Conservation (phyloP, 2,113 vertebrate genomes). For the Lanius collurio region DNA sequence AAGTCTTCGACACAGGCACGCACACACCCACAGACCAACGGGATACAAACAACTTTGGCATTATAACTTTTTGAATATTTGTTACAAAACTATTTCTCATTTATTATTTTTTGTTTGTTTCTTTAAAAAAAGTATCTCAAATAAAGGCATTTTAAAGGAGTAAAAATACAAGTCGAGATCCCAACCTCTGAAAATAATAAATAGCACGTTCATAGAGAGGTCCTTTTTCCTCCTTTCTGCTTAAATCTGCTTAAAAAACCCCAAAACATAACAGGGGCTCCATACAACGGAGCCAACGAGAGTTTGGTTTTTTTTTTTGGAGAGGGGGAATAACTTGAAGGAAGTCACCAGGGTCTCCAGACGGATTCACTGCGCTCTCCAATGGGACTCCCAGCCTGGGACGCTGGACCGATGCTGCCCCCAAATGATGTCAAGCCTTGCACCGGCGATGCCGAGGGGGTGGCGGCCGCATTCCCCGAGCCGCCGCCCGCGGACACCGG, state of each 20-base stretch:
- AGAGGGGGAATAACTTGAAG: background rate
- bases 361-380: slow-evolving; percentile 84
- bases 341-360: slow-evolving; percentile 91
- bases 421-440: slow-evolving; percentile 88
- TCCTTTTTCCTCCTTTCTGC: slow-evolving; percentile 42
- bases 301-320: background rate
- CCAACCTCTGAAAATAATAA: slow-evolving; percentile 85
- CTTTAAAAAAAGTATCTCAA: slow-evolving; percentile 76
- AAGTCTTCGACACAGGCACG: slow-evolving; percentile 54
- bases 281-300: slow-evolving; percentile 87
- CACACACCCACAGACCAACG: slow-evolving; percentile 43
- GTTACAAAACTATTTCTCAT: slow-evolving; percentile 87
- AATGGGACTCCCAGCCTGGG: slow-evolving; percentile 79
- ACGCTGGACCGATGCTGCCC: slow-evolving; percentile 64
- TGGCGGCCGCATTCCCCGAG: slow-evolving; percentile 50
- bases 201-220: slow-evolving; percentile 37
- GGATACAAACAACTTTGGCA: slow-evolving; percentile 86
- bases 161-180: slow-evolving; percentile 78
- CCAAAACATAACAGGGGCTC: slow-evolving; percentile 57
- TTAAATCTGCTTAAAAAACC: slow-evolving; percentile 36
- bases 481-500: slow-evolving; percentile 71
- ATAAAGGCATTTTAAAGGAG: slow-evolving; percentile 74
- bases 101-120: slow-evolving; percentile 9
- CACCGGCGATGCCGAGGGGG: slow-evolving; percentile 75
- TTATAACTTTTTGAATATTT: slow-evolving; percentile 78